Base-by-base conservation (phyloP, 2,888 invertebrate species). In the Lochmaea capreae region DNA sequence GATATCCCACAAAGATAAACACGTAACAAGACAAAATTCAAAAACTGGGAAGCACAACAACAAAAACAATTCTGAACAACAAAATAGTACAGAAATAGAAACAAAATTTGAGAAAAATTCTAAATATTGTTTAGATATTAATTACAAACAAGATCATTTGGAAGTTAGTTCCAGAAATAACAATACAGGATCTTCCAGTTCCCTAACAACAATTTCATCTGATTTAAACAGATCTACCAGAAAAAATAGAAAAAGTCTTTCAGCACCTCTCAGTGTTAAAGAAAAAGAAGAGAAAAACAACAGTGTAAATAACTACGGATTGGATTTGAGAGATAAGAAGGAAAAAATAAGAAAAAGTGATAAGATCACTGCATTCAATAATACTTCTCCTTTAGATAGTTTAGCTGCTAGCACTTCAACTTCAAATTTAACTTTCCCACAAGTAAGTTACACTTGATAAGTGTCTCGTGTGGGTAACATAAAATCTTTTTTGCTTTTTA, bases 361-460 rank as follows among this genome's bases (percentile, higher is more conserved):
- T 65, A 74, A 68, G 33, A 67, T 73, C 22, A 43, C 65, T 22
- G 73, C 62, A 61, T 52, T 69, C 16, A 76, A 66, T 52, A 71
- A 66, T 46, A 71, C 67, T 57, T 57, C 71, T 61, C 70, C 58
- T 12, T 75, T 75, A 22, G 80, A 78, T 65, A 74, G 65, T 63
- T 74, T 76, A 59, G 80, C 79, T 65, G 79, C 83, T 1, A 78
- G 81, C 66, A 79, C 81, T 46, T 82, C 82, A 10, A 74, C 77
- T 70, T 69, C 75, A 62, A 83, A 83, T 71, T 71, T 79, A 63
- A 83, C 83, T 76, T 82, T 81, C 79, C 83, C 82, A 67, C 79
- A 79, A 76, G 81, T 81, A 76, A 78, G 33, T 39, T 39, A 39
- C 8, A 39, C 33, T 39, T 8, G 33, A 39, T 39, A 33, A 6